phyloP scores from a whole-genome alignment of 2,113 vertebrate species.

The Macquaria australasica region DNA sequence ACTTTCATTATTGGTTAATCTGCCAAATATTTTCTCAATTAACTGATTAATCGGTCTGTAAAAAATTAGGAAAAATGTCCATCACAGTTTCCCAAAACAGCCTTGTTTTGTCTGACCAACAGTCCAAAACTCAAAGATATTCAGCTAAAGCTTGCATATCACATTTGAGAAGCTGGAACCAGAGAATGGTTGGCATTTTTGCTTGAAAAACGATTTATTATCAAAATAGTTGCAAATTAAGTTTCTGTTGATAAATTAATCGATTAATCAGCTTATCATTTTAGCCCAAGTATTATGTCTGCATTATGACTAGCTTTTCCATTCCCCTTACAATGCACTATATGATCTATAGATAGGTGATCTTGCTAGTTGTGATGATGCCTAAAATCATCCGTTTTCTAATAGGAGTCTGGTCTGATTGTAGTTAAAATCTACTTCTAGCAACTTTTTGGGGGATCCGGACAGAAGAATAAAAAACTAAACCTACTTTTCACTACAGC shows the following conservation, averaged over 20 bases:
- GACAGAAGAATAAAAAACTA: neutral
- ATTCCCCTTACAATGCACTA: slow-evolving; percentile 22
- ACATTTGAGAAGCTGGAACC: neutral
- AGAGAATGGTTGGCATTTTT: neutral
- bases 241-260: neutral
- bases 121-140: neutral
- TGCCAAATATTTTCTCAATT: neutral
- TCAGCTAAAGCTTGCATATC: neutral
- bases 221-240: neutral
- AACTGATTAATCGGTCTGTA: neutral
- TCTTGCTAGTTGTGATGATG: neutral
- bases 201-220: neutral
- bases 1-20: neutral
- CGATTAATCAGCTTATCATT: neutral
- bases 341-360: neutral
- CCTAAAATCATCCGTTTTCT: slow-evolving; percentile 20
- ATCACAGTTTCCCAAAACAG: too few species aligned
- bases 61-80: neutral
- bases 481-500: slow-evolving; percentile 56
- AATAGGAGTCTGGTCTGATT: slow-evolving; percentile 1
- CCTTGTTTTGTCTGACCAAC: too few species aligned
- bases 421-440: neutral
- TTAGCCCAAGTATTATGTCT: neutral
- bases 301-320: neutral
- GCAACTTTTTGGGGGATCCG: neutral